A percentile compares a stretch with the other conserved stretches of the same genome.
Conservation (phyloP, 2,113 vertebrate genomes). For the Antechinus stuartii region DNA sequence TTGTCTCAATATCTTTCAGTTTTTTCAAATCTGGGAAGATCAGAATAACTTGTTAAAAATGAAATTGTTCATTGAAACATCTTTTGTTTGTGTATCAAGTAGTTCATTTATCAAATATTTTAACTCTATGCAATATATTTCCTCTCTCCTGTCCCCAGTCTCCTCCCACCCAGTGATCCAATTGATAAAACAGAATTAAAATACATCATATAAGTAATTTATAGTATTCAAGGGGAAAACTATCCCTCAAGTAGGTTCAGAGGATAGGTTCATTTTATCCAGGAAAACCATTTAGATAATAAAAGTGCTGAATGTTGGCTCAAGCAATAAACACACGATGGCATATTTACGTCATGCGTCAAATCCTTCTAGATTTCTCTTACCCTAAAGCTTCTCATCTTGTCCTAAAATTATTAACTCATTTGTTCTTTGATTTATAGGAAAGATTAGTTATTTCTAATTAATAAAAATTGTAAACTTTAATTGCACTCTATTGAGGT, state of each 20-base stretch:
- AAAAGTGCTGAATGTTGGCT: slow-evolving; percentile 81
- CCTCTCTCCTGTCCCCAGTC: not conserved
- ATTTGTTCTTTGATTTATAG: slow-evolving; percentile 81
- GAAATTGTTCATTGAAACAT: not conserved
- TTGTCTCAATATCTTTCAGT: slow-evolving; percentile 24
- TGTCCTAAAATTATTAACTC: slow-evolving; percentile 77
- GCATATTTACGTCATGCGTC: slow-evolving; percentile 78
- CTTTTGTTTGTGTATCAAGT: slow-evolving; percentile 41
- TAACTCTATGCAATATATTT: slow-evolving; percentile 52
- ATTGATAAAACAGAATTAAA: slow-evolving; percentile 67
- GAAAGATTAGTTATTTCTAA: slow-evolving; percentile 85
- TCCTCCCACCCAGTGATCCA: slow-evolving; percentile 45
- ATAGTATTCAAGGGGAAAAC: slow-evolving; percentile 69
- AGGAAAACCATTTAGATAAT: slow-evolving; percentile 80
- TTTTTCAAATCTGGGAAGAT: not conserved
- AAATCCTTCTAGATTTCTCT: slow-evolving; percentile 80
- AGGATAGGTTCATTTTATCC: slow-evolving; percentile 65
- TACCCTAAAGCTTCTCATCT: slow-evolving; percentile 76
- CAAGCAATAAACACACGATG: slow-evolving; percentile 82
- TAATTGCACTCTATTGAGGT: slow-evolving; percentile 81
- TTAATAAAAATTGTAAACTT: slow-evolving; percentile 86
- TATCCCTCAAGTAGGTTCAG: slow-evolving; percentile 69
- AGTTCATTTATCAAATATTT: slow-evolving; percentile 50
- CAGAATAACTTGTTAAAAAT: not conserved
- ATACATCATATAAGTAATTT: slow-evolving; percentile 65